Evolutionary conservation across 30 jellyfish, hydroid and myxozoan species (phyloP), one percentile per base, ranked within the genome.

Genomic region (Aurelia aurita): DNA sequence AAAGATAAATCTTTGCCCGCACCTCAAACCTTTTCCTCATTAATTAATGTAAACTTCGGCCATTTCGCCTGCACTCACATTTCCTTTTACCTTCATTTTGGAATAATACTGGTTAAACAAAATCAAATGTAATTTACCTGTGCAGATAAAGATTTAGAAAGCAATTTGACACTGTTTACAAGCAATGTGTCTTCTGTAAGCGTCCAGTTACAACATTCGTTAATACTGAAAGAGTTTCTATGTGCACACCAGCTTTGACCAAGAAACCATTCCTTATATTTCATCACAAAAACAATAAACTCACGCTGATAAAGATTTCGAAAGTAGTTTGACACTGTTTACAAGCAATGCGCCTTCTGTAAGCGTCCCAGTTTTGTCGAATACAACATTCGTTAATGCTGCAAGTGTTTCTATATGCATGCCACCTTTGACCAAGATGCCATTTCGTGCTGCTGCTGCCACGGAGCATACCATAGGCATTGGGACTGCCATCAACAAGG

Each of bases 301-400:
- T 35, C 47, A 61, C 73, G 69, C 58, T 19, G 32, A 25, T 31
- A 62, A 39, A 16, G 23, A n/a, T 12, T 58, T 44, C 18, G 65
- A 32, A 19, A 55, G 31, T 26, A 28, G 51, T 19, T 69, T 25
- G 16, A 70, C 49, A 51, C 53, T 53, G 22, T 39, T 19, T 25
- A 91, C 97, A 71, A 66, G 91, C 22, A 86, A 79, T 64, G 74
- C 69, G 12, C 98, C 98, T 51, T 91, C 97, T 18, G 97, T 91
- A 34, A 91, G 75, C 4, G 98, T 91, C 2, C 96, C 98, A 23
- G 98, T 91, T 55, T 91, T 91, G 69, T 91, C 98, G 34, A 91
- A 80, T 1, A 67, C 95, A 51, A 91, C 63, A 12, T 85, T 58
- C 29, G 43, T 67, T 21, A 74, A 72, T 8, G 15, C 22, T 0